Conservation (phyloP, 1,140 invertebrate species). For the Branchinecta lindahli region DNA sequence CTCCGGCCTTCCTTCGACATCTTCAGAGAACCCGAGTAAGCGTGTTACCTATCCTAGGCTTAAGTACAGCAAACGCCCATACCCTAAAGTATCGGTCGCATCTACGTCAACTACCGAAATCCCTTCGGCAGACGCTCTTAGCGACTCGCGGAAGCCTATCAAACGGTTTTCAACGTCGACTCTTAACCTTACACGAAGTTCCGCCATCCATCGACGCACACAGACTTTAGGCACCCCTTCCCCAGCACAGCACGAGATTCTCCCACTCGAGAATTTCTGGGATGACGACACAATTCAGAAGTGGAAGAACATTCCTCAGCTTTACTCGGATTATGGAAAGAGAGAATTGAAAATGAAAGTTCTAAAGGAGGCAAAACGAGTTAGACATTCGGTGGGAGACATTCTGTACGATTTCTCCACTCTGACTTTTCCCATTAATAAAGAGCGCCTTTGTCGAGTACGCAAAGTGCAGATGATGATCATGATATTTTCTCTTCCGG, state of each 20-base stretch:
- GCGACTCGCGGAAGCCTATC: background rate
- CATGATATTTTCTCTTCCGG: background rate
- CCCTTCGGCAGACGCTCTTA: background rate
- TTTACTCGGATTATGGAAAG: conserved; percentile 4
- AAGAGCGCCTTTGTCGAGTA: background rate
- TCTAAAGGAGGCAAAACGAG: background rate
- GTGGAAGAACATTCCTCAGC: background rate
- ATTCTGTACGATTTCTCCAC: background rate
- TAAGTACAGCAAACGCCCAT: background rate
- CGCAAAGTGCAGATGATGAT: background rate
- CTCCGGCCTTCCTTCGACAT: background rate
- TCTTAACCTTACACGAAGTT: background rate
- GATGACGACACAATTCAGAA: conserved; percentile 6
- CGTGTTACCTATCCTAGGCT: background rate
- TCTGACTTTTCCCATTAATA: background rate
- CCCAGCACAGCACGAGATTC: background rate
- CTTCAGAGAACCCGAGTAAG: background rate
- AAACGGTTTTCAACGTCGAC: background rate
- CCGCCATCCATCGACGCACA: background rate
- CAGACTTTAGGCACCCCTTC: background rate
- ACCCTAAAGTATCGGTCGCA: background rate
- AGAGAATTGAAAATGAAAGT: background rate
- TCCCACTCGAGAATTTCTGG: background rate
- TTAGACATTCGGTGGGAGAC: background rate
- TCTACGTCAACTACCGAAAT: background rate